Evolutionary conservation across 2,113 vertebrate genomes (phyloP), one percentile per base, ranked within the genome.

Genomic region (Pteruthius melanotis): DNA sequence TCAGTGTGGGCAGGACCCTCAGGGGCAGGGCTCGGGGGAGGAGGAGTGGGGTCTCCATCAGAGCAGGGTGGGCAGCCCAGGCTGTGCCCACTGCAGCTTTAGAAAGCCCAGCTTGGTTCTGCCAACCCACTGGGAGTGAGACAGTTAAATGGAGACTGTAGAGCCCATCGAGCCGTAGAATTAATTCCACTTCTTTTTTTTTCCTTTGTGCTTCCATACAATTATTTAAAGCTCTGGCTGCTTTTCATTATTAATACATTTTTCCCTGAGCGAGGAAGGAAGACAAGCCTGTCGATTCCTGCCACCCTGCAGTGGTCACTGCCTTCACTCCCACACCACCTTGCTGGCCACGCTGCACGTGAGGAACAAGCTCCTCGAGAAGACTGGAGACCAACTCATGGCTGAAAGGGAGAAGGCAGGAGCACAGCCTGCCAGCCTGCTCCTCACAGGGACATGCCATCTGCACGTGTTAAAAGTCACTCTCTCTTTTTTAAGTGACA

Each of bases 341-440:
- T 44, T 27, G 31, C 31, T 78, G 70, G 45, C n/a, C 60, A 18
- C 4, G 0, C 40, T 14, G 40, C 1, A 1, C 1, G 0, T 17
- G 37, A n/a, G 49, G 37, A 11, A 56, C 3, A 21, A 44, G 37
- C 24, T 82, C 56, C 69, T 47, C 0, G 0, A 13, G 21, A 44
- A 65, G 28, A 26, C 20, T 6, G 1, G 60, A 26, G 15, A 21
- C 30, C 30, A 23, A 17, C 9, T 8, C 13, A 47, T 5, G 23
- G 18, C 60, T 78, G 28, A 75, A 49, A 63, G 35, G 69, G 49
- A 80, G 53, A 77, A 49, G 21, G 12, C 68, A 56, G 33, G 26
- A 71, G 27, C n/a, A 50, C 17, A 44, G 45, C 27, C 31, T 68
- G 22, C 28, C 54, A 59, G 7, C 53, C 35, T 45, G 35, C 63